These are phyloP conservation scores for Microcebus jonahi DNA, from an alignment of 2,113 vertebrate genomes.

Conservation along the genomic window DNA sequence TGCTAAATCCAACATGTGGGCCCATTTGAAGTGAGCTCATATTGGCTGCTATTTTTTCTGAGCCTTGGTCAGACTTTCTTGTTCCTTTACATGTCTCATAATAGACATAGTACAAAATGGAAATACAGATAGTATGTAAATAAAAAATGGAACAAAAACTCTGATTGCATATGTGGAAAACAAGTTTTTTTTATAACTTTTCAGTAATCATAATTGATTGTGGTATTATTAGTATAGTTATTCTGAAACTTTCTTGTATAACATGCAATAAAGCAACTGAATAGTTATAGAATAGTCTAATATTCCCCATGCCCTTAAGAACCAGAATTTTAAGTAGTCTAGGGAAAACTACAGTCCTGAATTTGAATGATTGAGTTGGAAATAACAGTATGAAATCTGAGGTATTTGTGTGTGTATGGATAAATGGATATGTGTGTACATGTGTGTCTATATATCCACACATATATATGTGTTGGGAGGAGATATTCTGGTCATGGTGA, in stretches of 20 bases:
- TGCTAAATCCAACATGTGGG: background rate
- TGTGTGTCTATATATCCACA: background rate
- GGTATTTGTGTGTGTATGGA: background rate
- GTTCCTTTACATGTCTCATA: background rate
- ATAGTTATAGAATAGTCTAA: background rate
- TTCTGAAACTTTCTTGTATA: background rate
- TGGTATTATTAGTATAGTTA: background rate
- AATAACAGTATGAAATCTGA: background rate
- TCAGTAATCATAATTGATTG: background rate
- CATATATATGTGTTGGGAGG: background rate
- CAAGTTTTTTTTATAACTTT: background rate
- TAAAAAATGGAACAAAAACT: background rate
- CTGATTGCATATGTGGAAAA: background rate
- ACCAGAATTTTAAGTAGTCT: background rate
- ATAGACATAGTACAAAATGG: background rate
- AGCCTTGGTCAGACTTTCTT: background rate
- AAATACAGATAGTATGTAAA: background rate
- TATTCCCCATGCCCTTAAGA: background rate
- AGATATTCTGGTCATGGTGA: background rate
- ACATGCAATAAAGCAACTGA: background rate
- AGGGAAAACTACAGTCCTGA: background rate
- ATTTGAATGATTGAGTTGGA: background rate
- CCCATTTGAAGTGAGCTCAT: background rate
- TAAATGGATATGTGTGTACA: background rate
- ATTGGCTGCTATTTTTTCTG: background rate